Evolutionary conservation across 2,113 vertebrate species (phyloP).

Genomic region (Gasterosteus nipponicus): DNA sequence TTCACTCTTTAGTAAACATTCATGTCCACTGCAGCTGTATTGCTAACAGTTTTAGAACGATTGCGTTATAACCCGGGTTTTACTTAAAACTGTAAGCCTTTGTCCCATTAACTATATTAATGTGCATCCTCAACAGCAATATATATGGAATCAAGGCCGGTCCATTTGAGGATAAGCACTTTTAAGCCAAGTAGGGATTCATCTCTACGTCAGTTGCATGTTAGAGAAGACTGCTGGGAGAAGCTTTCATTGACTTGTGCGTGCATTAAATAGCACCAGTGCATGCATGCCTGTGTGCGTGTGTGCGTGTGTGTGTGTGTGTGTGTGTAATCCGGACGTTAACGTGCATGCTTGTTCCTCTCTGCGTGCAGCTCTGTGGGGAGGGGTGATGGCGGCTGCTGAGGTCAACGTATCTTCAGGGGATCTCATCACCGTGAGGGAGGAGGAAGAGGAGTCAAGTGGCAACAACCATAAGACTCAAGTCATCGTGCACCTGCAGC

Average conservation of each 20-base stretch:
- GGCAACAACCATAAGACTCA: conserved; percentile 86
- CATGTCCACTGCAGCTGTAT: background rate
- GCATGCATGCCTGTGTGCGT: conserved; percentile 47
- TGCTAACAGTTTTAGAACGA: background rate
- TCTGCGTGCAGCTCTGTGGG: conserved; percentile 51
- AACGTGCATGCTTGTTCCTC: conserved; percentile 44
- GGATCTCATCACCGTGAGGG: conserved; percentile 88
- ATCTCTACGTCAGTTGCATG: conserved; percentile 44
- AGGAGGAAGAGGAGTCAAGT: conserved; percentile 85
- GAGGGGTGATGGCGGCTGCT: conserved; percentile 87
- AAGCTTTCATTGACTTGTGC: conserved; percentile 34
- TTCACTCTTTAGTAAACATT: background rate
- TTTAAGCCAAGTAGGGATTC: conserved; percentile 45
- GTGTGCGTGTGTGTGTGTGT: conserved; percentile 41
- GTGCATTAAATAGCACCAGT: conserved; percentile 32
- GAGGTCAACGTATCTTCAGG: conserved; percentile 89
- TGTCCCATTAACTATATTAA: conserved; percentile 1
- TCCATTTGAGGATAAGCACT: conserved; percentile 39
- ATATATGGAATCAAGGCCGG: conserved; percentile 9
- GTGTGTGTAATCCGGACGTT: conserved; percentile 51
- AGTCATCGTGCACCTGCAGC: conserved; percentile 90
- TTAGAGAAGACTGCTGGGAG: conserved; percentile 32
- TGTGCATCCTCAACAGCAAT: conserved; percentile 2
- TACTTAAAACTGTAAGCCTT: background rate
- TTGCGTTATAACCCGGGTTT: background rate